A percentile compares a stretch with the other conserved stretches of the same genome.
These are phyloP conservation scores for Cichladusa arquata DNA, from an alignment of 2,113 vertebrate species.

Conservation along the genomic window DNA sequence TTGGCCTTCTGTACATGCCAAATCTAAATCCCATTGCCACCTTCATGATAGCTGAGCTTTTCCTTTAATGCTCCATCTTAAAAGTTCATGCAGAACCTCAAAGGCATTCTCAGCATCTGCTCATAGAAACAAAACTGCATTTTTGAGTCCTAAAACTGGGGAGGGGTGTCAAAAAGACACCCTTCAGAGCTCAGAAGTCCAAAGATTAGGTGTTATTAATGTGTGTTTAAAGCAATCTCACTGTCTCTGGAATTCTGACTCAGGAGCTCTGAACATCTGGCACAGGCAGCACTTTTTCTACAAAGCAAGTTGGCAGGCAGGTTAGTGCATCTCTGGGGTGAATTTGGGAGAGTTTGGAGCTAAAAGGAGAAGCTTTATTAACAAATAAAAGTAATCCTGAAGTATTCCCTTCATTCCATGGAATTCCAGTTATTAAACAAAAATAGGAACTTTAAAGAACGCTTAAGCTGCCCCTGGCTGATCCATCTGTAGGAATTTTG, in stretches of 20 bases:
- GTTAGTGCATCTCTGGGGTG: background rate
- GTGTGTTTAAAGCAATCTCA: background rate
- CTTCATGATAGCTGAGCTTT: background rate
- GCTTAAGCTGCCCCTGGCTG: background rate
- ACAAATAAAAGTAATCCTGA: background rate
- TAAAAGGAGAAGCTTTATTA: background rate
- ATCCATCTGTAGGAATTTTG: background rate
- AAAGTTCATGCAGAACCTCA: background rate
- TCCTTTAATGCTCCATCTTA: background rate
- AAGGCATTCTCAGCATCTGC: background rate
- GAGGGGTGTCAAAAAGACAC: background rate
- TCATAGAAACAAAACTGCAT: background rate
- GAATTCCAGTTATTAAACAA: background rate
- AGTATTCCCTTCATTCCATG: background rate
- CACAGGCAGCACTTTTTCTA: background rate
- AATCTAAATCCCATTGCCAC: background rate
- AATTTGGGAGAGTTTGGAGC: background rate
- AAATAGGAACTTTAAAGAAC: background rate
- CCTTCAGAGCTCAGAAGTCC: background rate
- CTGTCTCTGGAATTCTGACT: background rate
- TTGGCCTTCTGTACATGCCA: background rate
- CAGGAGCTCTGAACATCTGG: slow-evolving; percentile 16
- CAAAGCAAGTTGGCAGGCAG: background rate
- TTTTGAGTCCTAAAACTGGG: background rate
- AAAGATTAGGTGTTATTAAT: background rate